Conservation (phyloP, 1,140 invertebrate genomes). For the Eriosoma lanigerum region DNA sequence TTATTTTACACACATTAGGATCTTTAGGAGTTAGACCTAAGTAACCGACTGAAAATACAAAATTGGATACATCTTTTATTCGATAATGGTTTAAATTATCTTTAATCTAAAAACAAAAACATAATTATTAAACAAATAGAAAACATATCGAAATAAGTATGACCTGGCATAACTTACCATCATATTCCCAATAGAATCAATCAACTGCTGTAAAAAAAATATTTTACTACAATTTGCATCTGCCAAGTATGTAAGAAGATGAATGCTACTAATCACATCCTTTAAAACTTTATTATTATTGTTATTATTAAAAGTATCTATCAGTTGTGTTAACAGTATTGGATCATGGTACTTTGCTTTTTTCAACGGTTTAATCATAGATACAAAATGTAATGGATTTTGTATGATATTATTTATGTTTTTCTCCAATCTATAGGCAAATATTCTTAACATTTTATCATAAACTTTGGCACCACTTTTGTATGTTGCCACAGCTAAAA, state of each 20-base stretch:
- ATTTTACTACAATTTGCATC: constrained; percentile 38
- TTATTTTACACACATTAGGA: constrained; percentile 5
- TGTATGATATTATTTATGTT: constrained; percentile 37
- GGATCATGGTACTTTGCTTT: constrained; percentile 45
- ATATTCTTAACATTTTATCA: constrained; percentile 44
- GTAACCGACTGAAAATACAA: constrained; percentile 34
- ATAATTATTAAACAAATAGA: neutral
- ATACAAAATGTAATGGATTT: constrained; percentile 14
- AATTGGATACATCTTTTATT: constrained; percentile 39
- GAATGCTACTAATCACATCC: constrained; percentile 31
- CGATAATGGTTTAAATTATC: constrained; percentile 28
- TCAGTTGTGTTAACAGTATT: neutral
- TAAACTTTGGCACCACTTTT: constrained; percentile 34
- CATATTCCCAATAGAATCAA: constrained; percentile 22
- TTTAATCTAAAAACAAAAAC: constrained; percentile 28
- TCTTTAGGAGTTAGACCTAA: constrained; percentile 18
- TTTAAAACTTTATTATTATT: constrained; percentile 28
- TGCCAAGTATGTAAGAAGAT: constrained; percentile 43
- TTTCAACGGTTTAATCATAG: constrained; percentile 34
- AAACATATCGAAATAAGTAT: neutral
- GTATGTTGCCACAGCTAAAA: constrained; percentile 31
- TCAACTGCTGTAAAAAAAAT: constrained; percentile 3
- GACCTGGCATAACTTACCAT: constrained; percentile 14
- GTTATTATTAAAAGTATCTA: neutral
- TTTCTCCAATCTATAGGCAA: constrained; percentile 28